Base-by-base conservation (phyloP, 2,113 vertebrate genomes). In the Notothenia coriiceps region DNA sequence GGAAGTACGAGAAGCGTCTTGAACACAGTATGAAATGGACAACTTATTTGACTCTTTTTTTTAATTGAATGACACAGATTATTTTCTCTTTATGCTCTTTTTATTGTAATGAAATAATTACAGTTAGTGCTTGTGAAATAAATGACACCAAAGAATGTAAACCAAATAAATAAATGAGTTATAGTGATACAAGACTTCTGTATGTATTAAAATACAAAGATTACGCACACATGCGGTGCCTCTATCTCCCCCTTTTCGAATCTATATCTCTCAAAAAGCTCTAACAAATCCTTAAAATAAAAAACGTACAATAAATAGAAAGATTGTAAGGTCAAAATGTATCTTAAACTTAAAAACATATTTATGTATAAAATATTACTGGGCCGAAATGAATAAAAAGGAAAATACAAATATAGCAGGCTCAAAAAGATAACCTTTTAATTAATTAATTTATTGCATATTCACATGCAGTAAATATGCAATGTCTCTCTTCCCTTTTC, bases 391-490 rank as follows among this genome's bases (percentile, higher is more conserved):
- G 29, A 29, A 29, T 29, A 4, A 29, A 29, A 29, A 29, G 4
- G 29, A 17, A 51, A n/a, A 2, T 20, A 57, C 22, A 73, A 66
- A 67, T 22, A 47, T 49, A 65, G 51, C 70, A 57, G 47, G 55
- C 69, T 80, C 54, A 70, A 40, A 74, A 44, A 10, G 6, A n/a
- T n/a, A 33, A 82, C 49, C 29, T 4, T 29, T 4, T 4, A 4
- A 29, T 29, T 4, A 4, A 29, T 29, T 29, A 4, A 4, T 29
- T 4, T 0, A 77, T 86, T 65, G 70, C 57, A 10, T 79, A 63
- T 69, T 18, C 22, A 52, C 57, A 20, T 59, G 76, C 82, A 52
- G 56, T 81, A 69, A 78, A 83, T 85, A 80, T 83, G 56, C 43
- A 62, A 54, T 5, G 2, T 54, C 70, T 15, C 61, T 15, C 55